A percentile compares a stretch with the other conserved stretches of the same genome.
Conservation (phyloP, 2,113 vertebrate genomes). For the Vanacampus margaritifer region DNA sequence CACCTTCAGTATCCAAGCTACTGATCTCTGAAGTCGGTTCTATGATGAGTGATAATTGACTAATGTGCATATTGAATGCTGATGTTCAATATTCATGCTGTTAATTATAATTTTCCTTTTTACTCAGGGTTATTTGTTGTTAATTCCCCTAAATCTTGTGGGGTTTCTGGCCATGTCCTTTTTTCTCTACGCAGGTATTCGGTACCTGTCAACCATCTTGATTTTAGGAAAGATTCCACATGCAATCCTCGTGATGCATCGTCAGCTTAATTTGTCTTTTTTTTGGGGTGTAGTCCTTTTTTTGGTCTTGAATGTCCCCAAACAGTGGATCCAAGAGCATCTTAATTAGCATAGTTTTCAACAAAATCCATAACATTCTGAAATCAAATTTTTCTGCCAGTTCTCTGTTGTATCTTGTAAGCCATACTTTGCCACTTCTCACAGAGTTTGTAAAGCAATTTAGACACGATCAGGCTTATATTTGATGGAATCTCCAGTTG, state of each 20-base stretch:
- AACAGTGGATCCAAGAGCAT: no score
- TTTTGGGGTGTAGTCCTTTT: no score
- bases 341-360: background rate
- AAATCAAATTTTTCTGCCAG: background rate
- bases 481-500: background rate
- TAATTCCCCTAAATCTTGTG: background rate
- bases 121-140: background rate
- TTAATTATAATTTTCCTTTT: background rate
- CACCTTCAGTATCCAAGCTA: background rate
- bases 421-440: background rate
- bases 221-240: background rate
- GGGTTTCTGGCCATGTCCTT: background rate
- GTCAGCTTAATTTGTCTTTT: background rate
- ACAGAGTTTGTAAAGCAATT: background rate
- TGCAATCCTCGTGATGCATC: background rate
- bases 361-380: background rate
- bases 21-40: background rate
- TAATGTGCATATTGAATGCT: background rate
- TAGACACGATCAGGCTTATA: background rate
- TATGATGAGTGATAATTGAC: background rate
- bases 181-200: background rate
- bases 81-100: background rate
- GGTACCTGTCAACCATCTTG: background rate
- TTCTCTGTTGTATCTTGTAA: background rate
- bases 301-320: no score